These are phyloP conservation scores for Hydractinia symbiolongicarpus DNA, from an alignment of 30 jellyfish, hydroid and myxozoan species.

Conservation along the genomic window DNA sequence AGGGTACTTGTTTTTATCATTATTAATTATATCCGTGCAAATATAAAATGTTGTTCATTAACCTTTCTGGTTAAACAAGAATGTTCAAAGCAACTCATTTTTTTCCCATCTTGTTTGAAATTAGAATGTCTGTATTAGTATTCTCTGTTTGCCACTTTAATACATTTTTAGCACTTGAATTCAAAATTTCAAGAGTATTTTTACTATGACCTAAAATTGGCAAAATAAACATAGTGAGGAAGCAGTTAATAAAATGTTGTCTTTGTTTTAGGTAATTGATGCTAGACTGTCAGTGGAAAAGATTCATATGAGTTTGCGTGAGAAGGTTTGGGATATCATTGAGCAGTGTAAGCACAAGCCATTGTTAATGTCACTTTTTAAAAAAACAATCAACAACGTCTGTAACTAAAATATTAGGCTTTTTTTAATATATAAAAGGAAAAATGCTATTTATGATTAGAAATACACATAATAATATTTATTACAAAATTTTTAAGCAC, in stretches of 20 bases:
- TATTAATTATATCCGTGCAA: too few species aligned
- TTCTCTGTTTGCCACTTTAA: too few species aligned
- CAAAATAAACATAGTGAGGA: neutral
- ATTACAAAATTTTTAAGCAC: too few species aligned
- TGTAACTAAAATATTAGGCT: too few species aligned
- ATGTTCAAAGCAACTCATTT: too few species aligned
- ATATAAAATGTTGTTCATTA: too few species aligned
- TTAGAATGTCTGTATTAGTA: too few species aligned
- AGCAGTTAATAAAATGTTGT: neutral
- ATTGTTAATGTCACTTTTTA: neutral
- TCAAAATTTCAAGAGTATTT: neutral
- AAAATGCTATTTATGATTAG: too few species aligned
- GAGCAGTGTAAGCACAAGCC: neutral
- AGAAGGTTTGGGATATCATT: neutral
- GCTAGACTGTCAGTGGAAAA: conserved; percentile 16
- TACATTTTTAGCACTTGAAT: neutral
- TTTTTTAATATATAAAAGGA: too few species aligned
- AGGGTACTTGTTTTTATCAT: conserved; percentile 25
- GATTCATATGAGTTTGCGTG: neutral
- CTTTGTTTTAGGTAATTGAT: conserved; percentile 1
- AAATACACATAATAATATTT: too few species aligned
- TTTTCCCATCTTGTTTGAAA: too few species aligned
- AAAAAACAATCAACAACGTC: neutral
- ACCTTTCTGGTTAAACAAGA: too few species aligned
- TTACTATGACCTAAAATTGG: neutral